These are phyloP conservation scores for Acrobasis repandana DNA, from an alignment of 2,888 invertebrate genomes.

Conservation along the genomic window DNA sequence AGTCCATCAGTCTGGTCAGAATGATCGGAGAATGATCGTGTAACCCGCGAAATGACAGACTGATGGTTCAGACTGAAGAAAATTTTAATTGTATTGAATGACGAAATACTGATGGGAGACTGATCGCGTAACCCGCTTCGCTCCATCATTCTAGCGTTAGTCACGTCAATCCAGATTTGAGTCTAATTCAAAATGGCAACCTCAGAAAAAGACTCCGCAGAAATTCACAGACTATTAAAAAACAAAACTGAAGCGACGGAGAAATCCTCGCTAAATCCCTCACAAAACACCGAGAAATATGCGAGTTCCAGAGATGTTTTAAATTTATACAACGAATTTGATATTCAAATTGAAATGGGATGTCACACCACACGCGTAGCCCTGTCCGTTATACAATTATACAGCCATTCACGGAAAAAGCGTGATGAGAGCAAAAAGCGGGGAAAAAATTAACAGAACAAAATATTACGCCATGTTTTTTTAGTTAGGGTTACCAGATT, in stretches of 20 bases:
- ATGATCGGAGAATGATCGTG: too few relatives aligned
- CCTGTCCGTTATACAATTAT: conserved; percentile 55
- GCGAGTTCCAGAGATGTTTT: conserved; percentile 48
- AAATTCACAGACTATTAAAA: background rate
- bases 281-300: conserved; percentile 48
- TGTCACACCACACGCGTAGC: conserved; percentile 44
- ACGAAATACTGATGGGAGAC: too few relatives aligned
- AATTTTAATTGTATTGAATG: too few relatives aligned
- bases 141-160: too few relatives aligned
- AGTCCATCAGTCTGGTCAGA: too few relatives aligned
- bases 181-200: background rate
- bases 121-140: too few relatives aligned
- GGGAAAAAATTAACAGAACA: conserved; percentile 24
- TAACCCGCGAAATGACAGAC: too few relatives aligned
- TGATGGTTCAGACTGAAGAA: too few relatives aligned
- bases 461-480: conserved; percentile 18
- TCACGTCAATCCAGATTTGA: too few relatives aligned
- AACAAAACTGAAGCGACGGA: background rate
- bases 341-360: conserved; percentile 56
- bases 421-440: conserved; percentile 31
- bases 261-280: conserved; percentile 23
- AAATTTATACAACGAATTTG: conserved; percentile 55
- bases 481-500: background rate
- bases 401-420: conserved; percentile 49
- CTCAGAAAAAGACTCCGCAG: background rate